These are phyloP conservation scores for Athalia cordata DNA, from an alignment of 2,888 invertebrate genomes.

Conservation along the genomic window DNA sequence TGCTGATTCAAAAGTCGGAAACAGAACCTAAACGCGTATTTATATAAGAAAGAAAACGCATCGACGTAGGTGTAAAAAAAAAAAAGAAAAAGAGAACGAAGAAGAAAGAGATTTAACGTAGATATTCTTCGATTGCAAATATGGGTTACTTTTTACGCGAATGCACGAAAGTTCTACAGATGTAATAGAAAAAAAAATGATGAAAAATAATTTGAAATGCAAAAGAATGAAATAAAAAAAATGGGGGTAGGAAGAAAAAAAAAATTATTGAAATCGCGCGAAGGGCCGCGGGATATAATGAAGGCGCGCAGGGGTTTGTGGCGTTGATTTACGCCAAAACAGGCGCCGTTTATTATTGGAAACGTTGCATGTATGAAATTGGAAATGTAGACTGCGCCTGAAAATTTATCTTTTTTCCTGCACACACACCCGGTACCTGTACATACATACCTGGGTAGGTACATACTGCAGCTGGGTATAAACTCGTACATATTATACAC, in stretches of 20 bases:
- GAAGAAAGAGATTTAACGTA: constrained; percentile 1
- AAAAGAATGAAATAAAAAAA: neutral
- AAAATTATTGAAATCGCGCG: constrained; percentile 16
- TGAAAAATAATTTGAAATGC: neutral
- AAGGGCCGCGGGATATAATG: constrained; percentile 35
- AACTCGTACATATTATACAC: neutral
- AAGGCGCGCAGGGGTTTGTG: constrained; percentile 46
- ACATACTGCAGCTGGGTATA: neutral
- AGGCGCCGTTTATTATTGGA: constrained; percentile 65
- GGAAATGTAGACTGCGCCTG: constrained; percentile 70
- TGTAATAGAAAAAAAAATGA: neutral
- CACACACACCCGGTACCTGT: neutral
- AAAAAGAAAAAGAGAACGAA: neutral
- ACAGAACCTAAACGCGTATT: neutral
- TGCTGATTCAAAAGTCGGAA: neutral
- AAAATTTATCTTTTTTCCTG: constrained; percentile 63
- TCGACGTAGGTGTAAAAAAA: too few relatives aligned
- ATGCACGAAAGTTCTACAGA: neutral
- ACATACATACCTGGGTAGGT: neutral
- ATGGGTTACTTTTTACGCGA: neutral
- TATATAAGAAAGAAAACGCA: neutral
- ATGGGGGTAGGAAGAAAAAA: neutral
- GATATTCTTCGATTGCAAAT: neutral
- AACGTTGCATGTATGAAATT: constrained; percentile 61
- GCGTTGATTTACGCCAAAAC: constrained; percentile 69